Base-by-base conservation (phyloP, 1,140 invertebrate species). In the Dendrolimus kikuchii region DNA sequence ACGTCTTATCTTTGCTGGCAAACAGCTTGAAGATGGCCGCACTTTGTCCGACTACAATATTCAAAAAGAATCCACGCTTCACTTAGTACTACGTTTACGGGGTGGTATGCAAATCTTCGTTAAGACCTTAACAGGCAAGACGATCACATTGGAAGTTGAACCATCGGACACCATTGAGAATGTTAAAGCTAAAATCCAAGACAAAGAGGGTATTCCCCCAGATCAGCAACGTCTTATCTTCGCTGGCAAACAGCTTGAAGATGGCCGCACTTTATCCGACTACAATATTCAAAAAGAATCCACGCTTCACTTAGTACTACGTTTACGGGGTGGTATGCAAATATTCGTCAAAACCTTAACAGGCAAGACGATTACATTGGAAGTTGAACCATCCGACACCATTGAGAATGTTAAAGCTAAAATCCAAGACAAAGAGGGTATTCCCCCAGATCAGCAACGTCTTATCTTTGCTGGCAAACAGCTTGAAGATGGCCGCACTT, bases 41-140 rank as follows among this genome's bases (percentile, higher is more conserved):
- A 53, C 51, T 0, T 7, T 53, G 0, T 53, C 51, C 2, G 51
- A 53, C 6, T 53, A 53, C 51, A 53, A 53, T 9, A 53, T 53
- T 6, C 51, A 53, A 9, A 53, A 53, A 7, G 51, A 53, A n/a
- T 53, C 51, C 0, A 53, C 51, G 0, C 38, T 53, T 0, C 51
- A 53, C 4, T 46, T 53, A 10, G 51, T 53, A 0, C 9, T 53
- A 6, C 51, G 51, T 46, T 44, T 53, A 4, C 51, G 51, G 7
- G 51, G 51, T 53, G 51, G 51, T 53, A 53, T 53, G 51, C 51
- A 53, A 53, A 53, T 53, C 9, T 53, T 53, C 10, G 51, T 53
- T 5, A 53, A 53, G 38, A 53, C 51, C 6, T n/a, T 53, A 4
- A 53, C 51, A 2, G 51, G 51, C 4, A 53, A 53, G 7, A 53